Evolutionary conservation across 2,797 vertebrate species (phyloP).

Genomic region (Thamnophis elegans): DNA sequence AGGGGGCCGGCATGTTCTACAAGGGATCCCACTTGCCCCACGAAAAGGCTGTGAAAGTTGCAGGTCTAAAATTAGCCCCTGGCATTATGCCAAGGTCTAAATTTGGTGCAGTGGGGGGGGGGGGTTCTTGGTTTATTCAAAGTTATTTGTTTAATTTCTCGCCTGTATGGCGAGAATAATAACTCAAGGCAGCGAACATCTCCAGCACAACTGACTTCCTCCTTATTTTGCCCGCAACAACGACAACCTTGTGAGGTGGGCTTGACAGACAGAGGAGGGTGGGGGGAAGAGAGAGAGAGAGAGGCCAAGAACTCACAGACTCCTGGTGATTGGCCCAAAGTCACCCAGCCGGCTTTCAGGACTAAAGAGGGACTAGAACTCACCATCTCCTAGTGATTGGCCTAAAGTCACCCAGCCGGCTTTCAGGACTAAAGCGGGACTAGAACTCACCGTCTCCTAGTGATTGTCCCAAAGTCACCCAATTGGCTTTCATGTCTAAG

Average conservation of each 20-base stretch:
- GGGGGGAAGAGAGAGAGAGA: no score
- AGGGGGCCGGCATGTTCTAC: background rate
- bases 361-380: no score
- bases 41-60: background rate
- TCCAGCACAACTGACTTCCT: background rate
- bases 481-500: fast-evolving
- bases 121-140: background rate
- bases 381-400: no score
- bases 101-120: background rate
- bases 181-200: background rate
- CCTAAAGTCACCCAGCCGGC: no score
- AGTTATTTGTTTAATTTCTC: background rate
- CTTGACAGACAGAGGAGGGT: background rate
- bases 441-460: no score
- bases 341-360: no score
- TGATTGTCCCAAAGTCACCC: no score
- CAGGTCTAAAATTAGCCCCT: background rate
- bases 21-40: background rate
- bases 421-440: no score
- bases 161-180: background rate
- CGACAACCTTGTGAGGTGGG: background rate
- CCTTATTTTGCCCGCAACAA: background rate
- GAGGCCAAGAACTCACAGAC: no score
- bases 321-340: no score
- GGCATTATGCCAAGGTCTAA: background rate